These are phyloP conservation scores for Falco biarmicus DNA, from an alignment of 2,797 vertebrate species.

Conservation along the genomic window DNA sequence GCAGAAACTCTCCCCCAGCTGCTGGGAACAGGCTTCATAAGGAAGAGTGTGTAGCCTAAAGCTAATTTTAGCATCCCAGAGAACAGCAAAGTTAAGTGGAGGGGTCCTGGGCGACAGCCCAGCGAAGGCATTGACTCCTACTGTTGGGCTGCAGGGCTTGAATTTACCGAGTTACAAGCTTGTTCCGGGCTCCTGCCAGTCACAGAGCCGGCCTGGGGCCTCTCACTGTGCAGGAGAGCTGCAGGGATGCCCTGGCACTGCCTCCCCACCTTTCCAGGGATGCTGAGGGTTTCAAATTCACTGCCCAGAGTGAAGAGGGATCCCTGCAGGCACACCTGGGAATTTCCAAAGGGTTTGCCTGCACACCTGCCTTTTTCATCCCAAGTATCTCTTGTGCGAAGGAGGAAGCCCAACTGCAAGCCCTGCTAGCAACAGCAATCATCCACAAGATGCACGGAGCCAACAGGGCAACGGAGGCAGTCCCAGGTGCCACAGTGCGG, in stretches of 20 bases:
- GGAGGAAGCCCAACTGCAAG: neutral
- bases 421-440: neutral
- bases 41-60: neutral
- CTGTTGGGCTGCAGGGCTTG: neutral
- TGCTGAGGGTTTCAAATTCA: neutral
- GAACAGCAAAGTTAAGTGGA: constrained; percentile 6
- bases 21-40: constrained; percentile 28
- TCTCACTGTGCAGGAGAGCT: neutral
- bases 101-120: constrained; percentile 12
- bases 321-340: neutral
- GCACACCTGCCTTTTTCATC: neutral
- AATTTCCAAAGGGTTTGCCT: neutral
- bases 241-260: neutral
- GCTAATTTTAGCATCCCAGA: constrained; percentile 37
- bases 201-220: neutral
- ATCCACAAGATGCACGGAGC: rapidly evolving
- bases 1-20: constrained; percentile 18
- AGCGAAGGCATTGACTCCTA: neutral
- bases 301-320: neutral
- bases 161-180: neutral
- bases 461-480: neutral
- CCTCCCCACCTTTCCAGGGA: neutral
- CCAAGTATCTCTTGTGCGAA: rapidly evolving
- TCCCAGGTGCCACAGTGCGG: neutral
- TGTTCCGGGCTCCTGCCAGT: neutral